Evolutionary conservation across 2,888 invertebrate genomes (phyloP).

Genomic region (Drosophila lacicola): DNA sequence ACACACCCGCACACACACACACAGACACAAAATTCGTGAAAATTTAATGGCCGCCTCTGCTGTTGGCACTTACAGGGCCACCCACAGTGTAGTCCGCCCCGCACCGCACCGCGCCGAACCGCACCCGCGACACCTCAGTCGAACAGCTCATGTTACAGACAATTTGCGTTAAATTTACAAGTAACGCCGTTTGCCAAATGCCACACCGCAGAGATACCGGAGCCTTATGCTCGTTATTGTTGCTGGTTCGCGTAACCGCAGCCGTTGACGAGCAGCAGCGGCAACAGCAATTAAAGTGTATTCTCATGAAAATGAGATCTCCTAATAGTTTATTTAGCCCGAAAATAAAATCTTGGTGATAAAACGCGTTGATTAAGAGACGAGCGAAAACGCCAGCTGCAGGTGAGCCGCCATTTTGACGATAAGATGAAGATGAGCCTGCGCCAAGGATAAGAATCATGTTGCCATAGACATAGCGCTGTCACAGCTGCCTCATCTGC

Average conservation of each 20-base stretch:
- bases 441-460: slow-evolving; percentile 31
- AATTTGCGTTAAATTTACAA: slow-evolving; percentile 82
- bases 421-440: slow-evolving; percentile 17
- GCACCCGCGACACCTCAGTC: slow-evolving; percentile 35
- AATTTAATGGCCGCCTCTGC: slow-evolving; percentile 78
- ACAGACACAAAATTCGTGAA: slow-evolving; percentile 55
- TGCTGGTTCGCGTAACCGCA: slow-evolving; percentile 45
- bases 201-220: slow-evolving; percentile 42
- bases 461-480: slow-evolving; percentile 2
- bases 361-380: slow-evolving; percentile 63
- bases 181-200: slow-evolving; percentile 66
- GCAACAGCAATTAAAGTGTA: slow-evolving; percentile 77
- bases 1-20: slow-evolving; percentile 2
- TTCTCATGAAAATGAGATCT: slow-evolving; percentile 78
- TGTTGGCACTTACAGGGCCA: slow-evolving; percentile 69
- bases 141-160: slow-evolving; percentile 78
- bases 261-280: slow-evolving; percentile 31
- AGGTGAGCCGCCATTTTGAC: slow-evolving; percentile 26
- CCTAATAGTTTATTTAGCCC: slow-evolving; percentile 76
- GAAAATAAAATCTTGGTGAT: slow-evolving; percentile 67
- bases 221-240: slow-evolving; percentile 9
- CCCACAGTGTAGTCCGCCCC: slow-evolving; percentile 17
- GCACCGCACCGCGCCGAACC: neutral
- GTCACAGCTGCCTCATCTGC: slow-evolving; percentile 1
- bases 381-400: slow-evolving; percentile 17